Conservation (phyloP, 2,797 vertebrate species). For the Ctenopoma multispine region DNA sequence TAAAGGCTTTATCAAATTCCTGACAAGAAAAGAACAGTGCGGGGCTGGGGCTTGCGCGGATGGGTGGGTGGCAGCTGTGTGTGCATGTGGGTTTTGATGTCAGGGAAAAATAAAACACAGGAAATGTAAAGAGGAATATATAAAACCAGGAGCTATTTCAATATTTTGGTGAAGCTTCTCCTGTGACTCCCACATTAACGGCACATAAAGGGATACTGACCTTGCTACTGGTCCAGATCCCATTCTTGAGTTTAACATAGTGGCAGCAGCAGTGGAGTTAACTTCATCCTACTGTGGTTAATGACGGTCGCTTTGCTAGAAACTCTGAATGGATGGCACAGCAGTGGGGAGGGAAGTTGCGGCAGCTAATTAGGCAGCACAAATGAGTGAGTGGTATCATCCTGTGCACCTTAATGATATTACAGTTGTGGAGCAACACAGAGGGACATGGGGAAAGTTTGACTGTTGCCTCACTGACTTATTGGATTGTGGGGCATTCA, state of each 20-base stretch:
- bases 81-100: conserved; percentile 30
- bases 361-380: conserved; percentile 74
- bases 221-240: conserved; percentile 28
- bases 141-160: conserved; percentile 27
- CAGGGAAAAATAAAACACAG: conserved; percentile 47
- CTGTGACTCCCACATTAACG: conserved; percentile 15
- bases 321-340: conserved; percentile 71
- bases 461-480: conserved; percentile 34
- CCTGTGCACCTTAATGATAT: conserved; percentile 69
- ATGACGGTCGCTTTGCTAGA: conserved; percentile 56
- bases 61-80: neutral
- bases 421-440: conserved; percentile 47
- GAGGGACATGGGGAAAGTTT: conserved; percentile 43
- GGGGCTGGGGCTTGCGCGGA: conserved; percentile 19
- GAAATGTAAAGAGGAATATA: conserved; percentile 37
- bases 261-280: conserved; percentile 33
- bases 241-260: conserved; percentile 6
- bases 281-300: conserved; percentile 43
- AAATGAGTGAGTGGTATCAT: conserved; percentile 74
- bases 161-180: conserved; percentile 24
- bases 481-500: conserved; percentile 28
- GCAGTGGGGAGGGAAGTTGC: conserved; percentile 61
- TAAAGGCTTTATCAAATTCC: conserved; percentile 75
- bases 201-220: conserved; percentile 9
- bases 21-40: conserved; percentile 54